These are phyloP conservation scores for Trialeurodes vaporariorum DNA, from an alignment of 1,140 invertebrate species.

Conservation along the genomic window DNA sequence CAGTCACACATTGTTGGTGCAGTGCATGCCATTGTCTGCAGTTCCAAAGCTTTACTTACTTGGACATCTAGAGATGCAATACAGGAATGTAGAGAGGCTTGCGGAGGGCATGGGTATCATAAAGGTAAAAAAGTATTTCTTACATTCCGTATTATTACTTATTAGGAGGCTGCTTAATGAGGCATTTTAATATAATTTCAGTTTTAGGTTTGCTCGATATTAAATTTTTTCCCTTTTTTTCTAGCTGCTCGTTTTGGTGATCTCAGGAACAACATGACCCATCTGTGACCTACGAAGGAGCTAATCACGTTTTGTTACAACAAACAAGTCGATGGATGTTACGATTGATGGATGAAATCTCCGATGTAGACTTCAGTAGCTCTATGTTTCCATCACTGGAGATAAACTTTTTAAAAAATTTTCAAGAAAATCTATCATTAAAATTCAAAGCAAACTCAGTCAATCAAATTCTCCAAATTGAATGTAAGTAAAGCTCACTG, in stretches of 20 bases:
- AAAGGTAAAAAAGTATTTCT: too few relatives aligned
- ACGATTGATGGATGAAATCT: conserved; percentile 6
- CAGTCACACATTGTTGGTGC: conserved; percentile 60
- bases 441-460: conserved; percentile 38
- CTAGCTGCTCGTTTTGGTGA: conserved; percentile 61
- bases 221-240: too few relatives aligned
- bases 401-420: conserved; percentile 45
- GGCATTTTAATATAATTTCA: too few relatives aligned
- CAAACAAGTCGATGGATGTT: conserved; percentile 83
- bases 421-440: conserved; percentile 37
- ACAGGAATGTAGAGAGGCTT: conserved; percentile 83
- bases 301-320: conserved; percentile 89
- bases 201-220: too few relatives aligned
- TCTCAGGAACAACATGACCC: conserved; percentile 79
- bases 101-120: conserved; percentile 71
- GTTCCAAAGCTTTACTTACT: conserved; percentile 70
- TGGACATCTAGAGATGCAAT: conserved; percentile 76
- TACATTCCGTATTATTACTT: too few relatives aligned
- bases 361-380: not conserved
- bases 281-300: conserved; percentile 89
- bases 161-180: too few relatives aligned
- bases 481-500: conserved; percentile 15
- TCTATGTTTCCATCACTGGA: not conserved
- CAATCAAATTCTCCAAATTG: conserved; percentile 29
- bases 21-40: conserved; percentile 82